A percentile compares a stretch with the other conserved stretches of the same genome.
Conservation (phyloP, 2,888 invertebrate genomes). For the Agriopis aurantiaria region DNA sequence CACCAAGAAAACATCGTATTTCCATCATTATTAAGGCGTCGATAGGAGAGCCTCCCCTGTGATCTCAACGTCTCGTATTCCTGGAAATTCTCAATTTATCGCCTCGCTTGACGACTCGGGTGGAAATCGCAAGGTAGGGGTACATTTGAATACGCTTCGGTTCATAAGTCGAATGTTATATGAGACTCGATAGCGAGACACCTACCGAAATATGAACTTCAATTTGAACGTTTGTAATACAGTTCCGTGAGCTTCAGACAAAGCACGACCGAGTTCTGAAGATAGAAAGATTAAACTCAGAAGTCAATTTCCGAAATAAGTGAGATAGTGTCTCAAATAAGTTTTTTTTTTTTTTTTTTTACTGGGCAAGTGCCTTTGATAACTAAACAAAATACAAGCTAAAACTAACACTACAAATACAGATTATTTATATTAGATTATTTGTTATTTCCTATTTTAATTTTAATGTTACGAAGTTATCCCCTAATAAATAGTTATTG, state of each 20-base stretch:
- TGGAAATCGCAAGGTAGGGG: slow-evolving; percentile 11
- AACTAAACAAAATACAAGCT: too few relatives aligned
- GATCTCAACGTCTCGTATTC: slow-evolving; percentile 39
- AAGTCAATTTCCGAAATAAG: not conserved
- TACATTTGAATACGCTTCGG: slow-evolving; percentile 20
- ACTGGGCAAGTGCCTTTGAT: too few relatives aligned
- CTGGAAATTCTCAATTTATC: slow-evolving; percentile 44
- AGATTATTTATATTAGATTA: too few relatives aligned
- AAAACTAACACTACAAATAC: too few relatives aligned
- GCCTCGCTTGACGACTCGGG: slow-evolving; percentile 33
- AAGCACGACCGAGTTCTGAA: not conserved
- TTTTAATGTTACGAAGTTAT: too few relatives aligned
- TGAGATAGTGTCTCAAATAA: too few relatives aligned
- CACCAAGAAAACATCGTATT: slow-evolving; percentile 15
- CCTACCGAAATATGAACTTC: not conserved
- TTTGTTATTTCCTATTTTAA: too few relatives aligned
- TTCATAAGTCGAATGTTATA: slow-evolving; percentile 25
- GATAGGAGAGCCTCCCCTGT: slow-evolving; percentile 38
- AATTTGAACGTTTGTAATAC: not conserved
- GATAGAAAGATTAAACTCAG: not conserved
- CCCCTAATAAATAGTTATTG: too few relatives aligned
- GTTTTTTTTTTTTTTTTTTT: too few relatives aligned
- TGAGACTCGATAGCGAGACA: slow-evolving; percentile 7
- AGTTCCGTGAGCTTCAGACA: not conserved
- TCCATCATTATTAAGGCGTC: slow-evolving; percentile 30